Evolutionary conservation across 35 echinoderm and acorn worm species (phyloP).

Genomic region (Patiria miniata): DNA sequence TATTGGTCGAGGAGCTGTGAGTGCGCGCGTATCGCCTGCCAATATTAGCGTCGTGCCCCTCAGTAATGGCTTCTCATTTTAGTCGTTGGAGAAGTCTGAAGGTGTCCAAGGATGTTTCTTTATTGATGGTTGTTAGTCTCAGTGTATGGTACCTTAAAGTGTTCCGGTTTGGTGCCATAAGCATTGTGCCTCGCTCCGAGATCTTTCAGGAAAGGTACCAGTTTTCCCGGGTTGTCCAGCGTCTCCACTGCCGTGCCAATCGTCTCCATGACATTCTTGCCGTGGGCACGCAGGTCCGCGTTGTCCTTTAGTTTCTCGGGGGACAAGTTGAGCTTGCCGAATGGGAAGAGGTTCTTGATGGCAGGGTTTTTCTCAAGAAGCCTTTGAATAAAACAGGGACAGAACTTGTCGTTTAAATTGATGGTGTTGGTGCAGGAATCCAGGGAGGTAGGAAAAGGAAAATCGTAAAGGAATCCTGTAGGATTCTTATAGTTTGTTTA

Average conservation of each 20-base stretch:
- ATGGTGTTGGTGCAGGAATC: too few relatives aligned
- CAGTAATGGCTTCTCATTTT: too few relatives aligned
- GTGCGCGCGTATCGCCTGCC: too few relatives aligned
- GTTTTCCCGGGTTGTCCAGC: slow-evolving; percentile 33
- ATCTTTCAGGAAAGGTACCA: slow-evolving; percentile 33
- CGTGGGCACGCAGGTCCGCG: slow-evolving; percentile 29
- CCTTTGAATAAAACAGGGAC: not conserved
- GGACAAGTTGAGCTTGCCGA: slow-evolving; percentile 32
- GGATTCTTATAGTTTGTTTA: too few relatives aligned
- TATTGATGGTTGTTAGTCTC: too few relatives aligned
- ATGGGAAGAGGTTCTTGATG: slow-evolving; percentile 41
- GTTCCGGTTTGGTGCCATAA: slow-evolving; percentile 34
- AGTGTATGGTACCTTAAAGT: slow-evolving; percentile 61
- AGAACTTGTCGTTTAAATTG: too few relatives aligned
- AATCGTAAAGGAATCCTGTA: too few relatives aligned
- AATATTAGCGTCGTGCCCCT: too few relatives aligned
- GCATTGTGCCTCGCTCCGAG: slow-evolving; percentile 43
- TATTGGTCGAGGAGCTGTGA: too few relatives aligned
- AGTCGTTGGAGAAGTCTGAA: too few relatives aligned
- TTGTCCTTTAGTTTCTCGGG: slow-evolving; percentile 32
- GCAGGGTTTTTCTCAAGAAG: slow-evolving; percentile 27
- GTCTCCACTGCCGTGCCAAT: slow-evolving; percentile 33
- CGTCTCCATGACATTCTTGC: slow-evolving; percentile 45
- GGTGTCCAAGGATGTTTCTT: too few relatives aligned
- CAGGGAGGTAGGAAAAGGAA: too few relatives aligned